Evolutionary conservation across 2,113 vertebrate genomes (phyloP), one percentile per base, ranked within the genome.

Genomic region (Cisticola juncidis): DNA sequence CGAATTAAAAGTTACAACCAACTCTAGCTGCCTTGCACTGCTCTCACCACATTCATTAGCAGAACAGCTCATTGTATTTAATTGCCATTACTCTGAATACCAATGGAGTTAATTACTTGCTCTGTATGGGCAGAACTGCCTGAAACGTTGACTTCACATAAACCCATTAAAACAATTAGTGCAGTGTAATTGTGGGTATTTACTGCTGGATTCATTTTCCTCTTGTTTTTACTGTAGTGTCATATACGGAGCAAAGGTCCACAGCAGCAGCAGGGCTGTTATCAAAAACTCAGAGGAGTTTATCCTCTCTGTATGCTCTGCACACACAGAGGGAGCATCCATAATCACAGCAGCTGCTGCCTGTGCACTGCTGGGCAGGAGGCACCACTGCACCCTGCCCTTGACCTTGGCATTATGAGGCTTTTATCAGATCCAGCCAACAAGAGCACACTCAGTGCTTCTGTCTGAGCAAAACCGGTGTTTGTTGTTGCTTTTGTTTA

Each of bases 131-230:
- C 80, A 91, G 38, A 77, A 3, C 60, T 62, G 45, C 90, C 73
- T 10, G 16, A 79, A 81, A 90, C 2, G 2, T 92, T 90, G 66
- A 92, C 78, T 62, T 53, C n/a, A 14, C 62, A 47, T 36, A 69
- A 94, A 79, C 62, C 53, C 38, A 29, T 54, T 58, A 77, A 93
- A 94, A 88, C 42, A 86, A 86, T 94, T 95, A 94, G 58, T 64
- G 38, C 14, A 13, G 78, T 26, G 48, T 94, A 76, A 94, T 74
- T 4, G 3, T 12, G 42, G n/a, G n/a, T 76, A 35, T 79, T 94
- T 94, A 31, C 48, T 50, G 31, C 3, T 74, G 66, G 73, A 79
- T 65, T 76, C 5, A 28, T 95, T 88, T 72, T 68, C 42, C 47
- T 91, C 87, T 92, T 91, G 66, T 88, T 95, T 90, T 78, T 76